Evolutionary conservation across 2,113 vertebrate species (phyloP).

Genomic region (Zeus faber): DNA sequence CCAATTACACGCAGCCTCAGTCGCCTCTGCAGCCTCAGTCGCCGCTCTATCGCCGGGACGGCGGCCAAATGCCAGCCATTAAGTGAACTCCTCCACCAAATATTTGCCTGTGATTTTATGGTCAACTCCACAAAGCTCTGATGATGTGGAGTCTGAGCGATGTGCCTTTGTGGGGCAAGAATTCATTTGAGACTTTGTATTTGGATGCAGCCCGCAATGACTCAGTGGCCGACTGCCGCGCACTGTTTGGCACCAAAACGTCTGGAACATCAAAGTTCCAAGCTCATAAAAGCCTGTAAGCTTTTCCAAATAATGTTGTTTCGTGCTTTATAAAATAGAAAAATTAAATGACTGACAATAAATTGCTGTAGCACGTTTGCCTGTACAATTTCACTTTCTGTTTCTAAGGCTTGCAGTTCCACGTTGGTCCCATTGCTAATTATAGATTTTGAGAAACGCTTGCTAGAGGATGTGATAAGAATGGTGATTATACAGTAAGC

Average conservation of each 20-base stretch:
- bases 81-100: constrained; percentile 8
- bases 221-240: no score
- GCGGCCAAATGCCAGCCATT: constrained; percentile 27
- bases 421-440: neutral
- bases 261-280: neutral
- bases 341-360: no score
- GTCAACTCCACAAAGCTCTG: constrained; percentile 6
- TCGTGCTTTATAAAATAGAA: neutral
- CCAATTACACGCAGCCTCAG: constrained; percentile 51
- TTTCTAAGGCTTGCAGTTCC: neutral
- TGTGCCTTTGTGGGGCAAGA: neutral
- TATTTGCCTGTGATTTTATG: constrained; percentile 25
- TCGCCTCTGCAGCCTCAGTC: constrained; percentile 24
- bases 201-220: neutral
- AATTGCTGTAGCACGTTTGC: neutral
- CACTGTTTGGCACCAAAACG: no score
- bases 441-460: neutral
- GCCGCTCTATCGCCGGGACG: constrained; percentile 32
- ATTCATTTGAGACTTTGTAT: neutral
- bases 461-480: neutral
- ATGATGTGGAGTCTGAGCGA: neutral
- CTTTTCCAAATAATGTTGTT: no score
- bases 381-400: neutral
- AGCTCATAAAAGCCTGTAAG: no score
- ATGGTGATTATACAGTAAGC: no score